These are phyloP conservation scores for Loris lydekkerianus DNA, from an alignment of 2,797 vertebrate species.

Conservation along the genomic window DNA sequence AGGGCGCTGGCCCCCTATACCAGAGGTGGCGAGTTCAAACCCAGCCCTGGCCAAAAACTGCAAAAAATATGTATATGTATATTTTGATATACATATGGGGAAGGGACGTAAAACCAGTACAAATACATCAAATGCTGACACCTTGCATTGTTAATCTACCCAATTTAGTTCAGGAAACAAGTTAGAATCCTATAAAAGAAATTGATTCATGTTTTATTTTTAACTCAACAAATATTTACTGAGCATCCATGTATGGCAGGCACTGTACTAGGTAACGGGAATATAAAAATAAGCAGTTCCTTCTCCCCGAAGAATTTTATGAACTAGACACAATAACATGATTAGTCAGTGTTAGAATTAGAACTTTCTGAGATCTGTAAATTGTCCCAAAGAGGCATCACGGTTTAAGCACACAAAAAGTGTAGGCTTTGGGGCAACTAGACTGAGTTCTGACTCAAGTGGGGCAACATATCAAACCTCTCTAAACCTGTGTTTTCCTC, in stretches of 20 bases:
- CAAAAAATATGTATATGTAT: no score
- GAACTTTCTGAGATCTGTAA: constrained; percentile 29
- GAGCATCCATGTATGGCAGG: background rate
- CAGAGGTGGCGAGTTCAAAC: no score
- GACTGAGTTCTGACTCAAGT: background rate
- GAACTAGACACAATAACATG: background rate
- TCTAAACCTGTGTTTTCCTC: background rate
- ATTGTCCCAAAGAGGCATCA: background rate
- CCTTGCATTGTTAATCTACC: background rate
- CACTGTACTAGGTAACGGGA: background rate
- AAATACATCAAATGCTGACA: background rate
- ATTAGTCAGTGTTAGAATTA: background rate
- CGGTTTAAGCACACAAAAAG: constrained; percentile 34
- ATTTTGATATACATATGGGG: background rate
- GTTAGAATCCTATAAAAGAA: constrained; percentile 36
- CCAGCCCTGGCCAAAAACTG: no score
- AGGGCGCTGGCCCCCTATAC: no score
- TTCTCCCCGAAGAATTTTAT: constrained; percentile 38
- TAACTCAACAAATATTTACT: constrained; percentile 16
- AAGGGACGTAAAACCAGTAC: background rate
- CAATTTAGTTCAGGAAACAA: constrained; percentile 18
- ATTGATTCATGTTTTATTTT: constrained; percentile 21
- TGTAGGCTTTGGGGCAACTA: background rate
- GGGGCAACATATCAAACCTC: background rate
- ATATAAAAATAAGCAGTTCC: constrained; percentile 3